Base-by-base conservation (phyloP, 2,888 invertebrate species). In the Euphydryas editha region DNA sequence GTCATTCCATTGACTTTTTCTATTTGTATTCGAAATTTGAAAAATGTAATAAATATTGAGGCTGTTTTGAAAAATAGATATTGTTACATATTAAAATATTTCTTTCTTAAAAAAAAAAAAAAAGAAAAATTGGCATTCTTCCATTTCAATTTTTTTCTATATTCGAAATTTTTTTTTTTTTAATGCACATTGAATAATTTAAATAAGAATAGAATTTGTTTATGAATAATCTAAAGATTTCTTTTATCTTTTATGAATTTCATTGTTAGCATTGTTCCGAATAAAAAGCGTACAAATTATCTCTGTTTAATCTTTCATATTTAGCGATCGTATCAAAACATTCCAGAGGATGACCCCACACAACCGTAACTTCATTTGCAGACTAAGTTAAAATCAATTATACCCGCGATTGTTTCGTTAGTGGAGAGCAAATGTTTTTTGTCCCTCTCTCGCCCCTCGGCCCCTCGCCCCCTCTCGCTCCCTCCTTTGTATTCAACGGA, bases 381-480 rank as follows among this genome's bases (percentile, higher is more conserved):
- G 54, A 54, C 85, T 81, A 85, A 86, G 84, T 88, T 90, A 84
- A 90, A 92, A 91, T 90, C 91, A 92, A 92, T 92, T 91, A 91
- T 90, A 88, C 85, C 76, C 80, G 88, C 89, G 83, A 91, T 92
- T 91, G 90, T 91, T 92, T 92, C 91, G 91, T 90, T 91, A 90
- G 87, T 84, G 78, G 54, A 54, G n/a, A 54, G 54, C 87, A 82
- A 87, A 86, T 86, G 85, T 87, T 89, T 90, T 88, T 86, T 86
- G 81, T 81, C 77, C 73, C 73, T 70, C 70, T 70, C 79, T 77
- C 67, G 65, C 65, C 67, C 44, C 64, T 68, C 67, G 44, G 46
- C 17, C 24, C 39, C 44, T 24, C 54, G 66, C 67, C 54, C 66
- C 36, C 56, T 39, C 63, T 59, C 66, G 58, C 79, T 76, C 47